Evolutionary conservation across 1,140 invertebrate genomes (phyloP).

Genomic region (Heterodera carotae): DNA sequence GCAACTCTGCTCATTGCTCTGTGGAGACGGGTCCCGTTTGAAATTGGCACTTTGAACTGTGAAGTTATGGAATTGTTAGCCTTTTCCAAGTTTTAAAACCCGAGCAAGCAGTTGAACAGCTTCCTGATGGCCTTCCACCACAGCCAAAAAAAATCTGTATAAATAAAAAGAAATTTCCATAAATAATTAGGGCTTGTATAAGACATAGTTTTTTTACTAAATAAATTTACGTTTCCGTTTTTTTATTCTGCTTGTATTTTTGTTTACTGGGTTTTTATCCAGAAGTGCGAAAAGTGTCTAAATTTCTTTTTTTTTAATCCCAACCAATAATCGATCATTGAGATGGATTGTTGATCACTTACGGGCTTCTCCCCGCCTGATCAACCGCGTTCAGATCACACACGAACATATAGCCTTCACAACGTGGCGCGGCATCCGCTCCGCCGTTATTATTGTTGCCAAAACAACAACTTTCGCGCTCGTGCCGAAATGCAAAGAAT

Average conservation of each 20-base stretch:
- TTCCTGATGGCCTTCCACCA: constrained; percentile 79
- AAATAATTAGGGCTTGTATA: too few relatives aligned
- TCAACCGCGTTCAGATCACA: constrained; percentile 88
- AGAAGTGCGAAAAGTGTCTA: too few relatives aligned
- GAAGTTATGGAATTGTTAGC: not conserved
- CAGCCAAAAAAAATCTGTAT: constrained; percentile 83
- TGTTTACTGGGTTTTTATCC: too few relatives aligned
- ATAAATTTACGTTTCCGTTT: too few relatives aligned
- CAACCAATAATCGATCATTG: constrained; percentile 74
- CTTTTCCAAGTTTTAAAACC: too few relatives aligned
- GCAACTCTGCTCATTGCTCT: constrained; percentile 20
- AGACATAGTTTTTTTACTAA: too few relatives aligned
- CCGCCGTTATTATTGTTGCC: not conserved
- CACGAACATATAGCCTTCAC: constrained; percentile 74
- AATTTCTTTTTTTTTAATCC: constrained; percentile 85
- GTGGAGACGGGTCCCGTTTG: constrained; percentile 45
- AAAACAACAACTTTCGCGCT: constrained; percentile 68
- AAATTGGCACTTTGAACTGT: constrained; percentile 50
- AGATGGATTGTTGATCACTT: not conserved
- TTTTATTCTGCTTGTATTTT: too few relatives aligned
- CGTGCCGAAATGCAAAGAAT: constrained; percentile 77
- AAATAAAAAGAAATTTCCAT: too few relatives aligned
- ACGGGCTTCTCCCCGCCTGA: constrained; percentile 81
- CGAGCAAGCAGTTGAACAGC: constrained; percentile 79
- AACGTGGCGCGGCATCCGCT: not conserved